A percentile compares a stretch with the other conserved stretches of the same genome.
These are phyloP conservation scores for Brachymystax lenok DNA, from an alignment of 2,797 vertebrate species.

Conservation along the genomic window DNA sequence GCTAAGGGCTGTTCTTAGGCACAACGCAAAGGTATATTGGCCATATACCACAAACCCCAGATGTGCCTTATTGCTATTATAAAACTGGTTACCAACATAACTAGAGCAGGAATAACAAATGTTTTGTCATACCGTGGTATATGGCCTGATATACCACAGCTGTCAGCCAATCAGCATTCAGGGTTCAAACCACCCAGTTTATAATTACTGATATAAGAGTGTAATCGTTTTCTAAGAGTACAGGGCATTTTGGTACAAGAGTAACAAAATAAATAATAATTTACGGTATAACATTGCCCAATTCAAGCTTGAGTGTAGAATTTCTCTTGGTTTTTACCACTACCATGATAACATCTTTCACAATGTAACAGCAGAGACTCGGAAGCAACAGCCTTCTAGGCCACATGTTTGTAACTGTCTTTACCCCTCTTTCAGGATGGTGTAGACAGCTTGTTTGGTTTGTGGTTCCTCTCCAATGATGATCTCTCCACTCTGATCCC, in stretches of 20 bases:
- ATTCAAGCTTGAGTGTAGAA: background rate
- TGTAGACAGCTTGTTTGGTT: slow-evolving; percentile 75
- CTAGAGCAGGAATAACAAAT: no score
- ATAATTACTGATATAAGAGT: background rate
- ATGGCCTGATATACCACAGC: background rate
- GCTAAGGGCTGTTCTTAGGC: background rate
- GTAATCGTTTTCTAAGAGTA: no score
- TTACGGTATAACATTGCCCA: background rate
- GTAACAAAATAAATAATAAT: background rate
- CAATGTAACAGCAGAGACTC: background rate
- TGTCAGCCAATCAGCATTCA: background rate
- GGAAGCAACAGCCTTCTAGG: background rate
- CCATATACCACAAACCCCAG: background rate
- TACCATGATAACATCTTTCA: background rate
- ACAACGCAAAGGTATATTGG: background rate
- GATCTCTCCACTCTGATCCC: slow-evolving; percentile 67
- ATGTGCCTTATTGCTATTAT: background rate
- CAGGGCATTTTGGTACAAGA: background rate
- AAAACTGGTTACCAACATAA: background rate
- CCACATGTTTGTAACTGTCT: slow-evolving; percentile 15
- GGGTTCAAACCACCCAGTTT: background rate
- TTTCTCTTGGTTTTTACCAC: background rate
- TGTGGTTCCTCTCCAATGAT: slow-evolving; percentile 68
- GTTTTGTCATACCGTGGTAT: no score
- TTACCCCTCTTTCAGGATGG: slow-evolving; percentile 84